Percentiles rank a stretch among this genome's conserved stretches.
Evolutionary conservation across 2,888 invertebrate genomes (phyloP).

Genomic region (Thalpophila matura): DNA sequence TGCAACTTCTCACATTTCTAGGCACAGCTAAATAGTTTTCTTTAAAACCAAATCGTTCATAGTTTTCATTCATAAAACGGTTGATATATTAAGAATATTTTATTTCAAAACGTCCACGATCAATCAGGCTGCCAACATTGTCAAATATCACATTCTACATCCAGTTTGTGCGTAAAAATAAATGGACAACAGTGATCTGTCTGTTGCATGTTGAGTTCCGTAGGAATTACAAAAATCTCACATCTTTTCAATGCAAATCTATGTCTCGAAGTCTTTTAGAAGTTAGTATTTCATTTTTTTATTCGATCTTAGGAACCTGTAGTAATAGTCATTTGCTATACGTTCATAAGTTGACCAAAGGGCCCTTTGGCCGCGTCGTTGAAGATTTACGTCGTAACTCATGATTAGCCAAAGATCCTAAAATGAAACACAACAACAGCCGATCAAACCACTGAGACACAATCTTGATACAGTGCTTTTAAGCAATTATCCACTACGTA

Average conservation of each 20-base stretch:
- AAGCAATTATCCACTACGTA: no score
- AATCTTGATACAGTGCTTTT: neutral
- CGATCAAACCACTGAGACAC: neutral
- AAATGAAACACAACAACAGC: neutral
- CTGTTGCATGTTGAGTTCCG: conserved; percentile 20
- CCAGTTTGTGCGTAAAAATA: conserved; percentile 52
- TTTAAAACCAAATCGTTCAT: conserved; percentile 21
- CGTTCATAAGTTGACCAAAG: no score
- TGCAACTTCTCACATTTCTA: conserved; percentile 29
- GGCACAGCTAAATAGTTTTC: neutral
- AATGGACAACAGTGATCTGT: conserved; percentile 32
- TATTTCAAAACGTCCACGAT: conserved; percentile 55
- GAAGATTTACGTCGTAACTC: no score
- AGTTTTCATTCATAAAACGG: conserved; percentile 61
- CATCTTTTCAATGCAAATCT: no score
- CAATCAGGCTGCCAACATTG: conserved; percentile 55
- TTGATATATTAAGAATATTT: conserved; percentile 51
- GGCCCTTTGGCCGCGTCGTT: no score
- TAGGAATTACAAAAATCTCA: no score
- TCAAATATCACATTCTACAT: conserved; percentile 58
- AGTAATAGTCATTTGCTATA: no score
- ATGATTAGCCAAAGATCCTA: neutral
- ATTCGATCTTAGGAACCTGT: no score
- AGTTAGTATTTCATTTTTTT: no score
- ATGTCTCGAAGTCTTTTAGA: no score